Evolutionary conservation across 92 coral and sea anemone genomes (phyloP).

Genomic region (Phenganax subtilis): DNA sequence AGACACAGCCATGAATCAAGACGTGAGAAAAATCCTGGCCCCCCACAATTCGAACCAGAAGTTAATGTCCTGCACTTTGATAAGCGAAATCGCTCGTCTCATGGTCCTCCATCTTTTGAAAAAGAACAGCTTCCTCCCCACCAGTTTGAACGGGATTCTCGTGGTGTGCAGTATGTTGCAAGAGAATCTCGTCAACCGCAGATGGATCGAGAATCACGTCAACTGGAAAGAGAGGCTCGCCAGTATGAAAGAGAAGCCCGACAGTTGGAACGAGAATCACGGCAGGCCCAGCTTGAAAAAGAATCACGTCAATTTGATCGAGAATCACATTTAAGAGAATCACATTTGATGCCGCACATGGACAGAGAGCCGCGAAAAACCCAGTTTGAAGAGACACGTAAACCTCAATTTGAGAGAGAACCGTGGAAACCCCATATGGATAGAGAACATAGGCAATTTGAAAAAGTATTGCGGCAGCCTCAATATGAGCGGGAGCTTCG

Average conservation of each 20-base stretch:
- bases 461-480: constrained; percentile 2
- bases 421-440: constrained; percentile 3
- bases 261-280: constrained; percentile 2
- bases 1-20: constrained; percentile 17
- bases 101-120: constrained; percentile 9
- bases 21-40: constrained; percentile 13
- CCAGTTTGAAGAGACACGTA: too few species aligned
- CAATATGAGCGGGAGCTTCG: constrained; percentile 2
- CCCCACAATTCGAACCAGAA: constrained; percentile 1
- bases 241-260: not conserved
- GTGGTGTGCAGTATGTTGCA: not conserved
- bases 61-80: not conserved
- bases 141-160: constrained; percentile 1
- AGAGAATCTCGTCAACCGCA: constrained; percentile 10
- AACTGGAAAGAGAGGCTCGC: constrained; percentile 14
- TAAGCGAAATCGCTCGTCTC: constrained; percentile 1
- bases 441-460: not conserved
- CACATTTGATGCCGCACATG: not conserved
- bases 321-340: not conserved
- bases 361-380: not conserved
- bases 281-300: constrained; percentile 10
- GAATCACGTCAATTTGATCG: constrained; percentile 7
- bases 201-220: constrained; percentile 8
- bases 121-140: not conserved
- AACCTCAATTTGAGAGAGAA: not conserved